A percentile compares a stretch with the other conserved stretches of the same genome.
Conservation (phyloP, 2,113 vertebrate species). For the Cisticola juncidis region DNA sequence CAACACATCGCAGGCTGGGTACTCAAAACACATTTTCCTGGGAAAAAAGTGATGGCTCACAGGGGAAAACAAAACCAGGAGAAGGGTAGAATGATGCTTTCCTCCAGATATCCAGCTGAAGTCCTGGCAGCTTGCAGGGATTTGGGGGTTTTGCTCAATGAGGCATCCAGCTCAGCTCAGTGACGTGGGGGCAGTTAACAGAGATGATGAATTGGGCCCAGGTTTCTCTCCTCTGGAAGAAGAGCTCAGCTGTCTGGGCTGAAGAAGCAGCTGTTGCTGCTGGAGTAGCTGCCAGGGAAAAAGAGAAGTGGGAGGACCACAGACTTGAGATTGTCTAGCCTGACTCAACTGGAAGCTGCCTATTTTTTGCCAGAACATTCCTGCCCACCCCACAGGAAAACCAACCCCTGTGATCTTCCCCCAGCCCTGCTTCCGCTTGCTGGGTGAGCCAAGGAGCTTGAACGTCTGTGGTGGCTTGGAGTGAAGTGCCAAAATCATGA, state of each 20-base stretch:
- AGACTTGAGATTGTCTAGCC: neutral
- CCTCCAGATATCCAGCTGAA: neutral
- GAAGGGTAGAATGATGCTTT: neutral
- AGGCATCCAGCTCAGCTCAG: neutral
- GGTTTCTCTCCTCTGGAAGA: neutral
- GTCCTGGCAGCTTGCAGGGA: neutral
- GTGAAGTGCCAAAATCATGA: neutral
- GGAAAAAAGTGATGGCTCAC: neutral
- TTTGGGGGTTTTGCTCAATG: neutral
- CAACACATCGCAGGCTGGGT: neutral
- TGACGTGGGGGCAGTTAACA: neutral
- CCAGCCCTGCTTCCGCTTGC: neutral
- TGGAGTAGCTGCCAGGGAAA: constrained; percentile 8
- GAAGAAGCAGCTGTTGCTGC: constrained; percentile 19
- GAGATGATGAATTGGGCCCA: neutral
- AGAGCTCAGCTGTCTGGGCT: neutral
- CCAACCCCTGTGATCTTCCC: neutral
- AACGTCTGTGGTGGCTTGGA: neutral
- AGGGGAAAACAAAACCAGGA: neutral
- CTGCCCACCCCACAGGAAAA: neutral
- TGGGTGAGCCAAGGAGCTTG: neutral
- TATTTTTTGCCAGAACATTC: constrained; percentile 12
- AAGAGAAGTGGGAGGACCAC: constrained; percentile 5
- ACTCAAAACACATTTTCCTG: neutral
- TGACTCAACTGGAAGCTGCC: neutral